Evolutionary conservation across 1,140 invertebrate species (phyloP), one percentile per base, ranked within the genome.

Genomic region (Telenomus remus): DNA sequence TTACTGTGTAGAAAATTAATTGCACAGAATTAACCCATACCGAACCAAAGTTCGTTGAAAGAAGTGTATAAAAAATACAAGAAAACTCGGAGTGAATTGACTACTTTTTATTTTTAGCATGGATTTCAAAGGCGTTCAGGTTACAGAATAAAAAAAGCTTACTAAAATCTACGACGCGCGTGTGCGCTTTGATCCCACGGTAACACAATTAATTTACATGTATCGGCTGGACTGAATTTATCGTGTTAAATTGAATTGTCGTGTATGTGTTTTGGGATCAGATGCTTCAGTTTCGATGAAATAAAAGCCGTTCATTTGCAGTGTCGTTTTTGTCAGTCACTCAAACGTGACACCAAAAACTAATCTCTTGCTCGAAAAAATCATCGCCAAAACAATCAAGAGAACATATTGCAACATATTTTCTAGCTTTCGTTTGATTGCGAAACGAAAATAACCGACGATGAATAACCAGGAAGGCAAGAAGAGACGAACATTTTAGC

Each of bases 211-310:
- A 27, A 27, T 27, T 27, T 27, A 63, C 51, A 14, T 39, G 11
- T 63, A 53, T 54, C 49, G 13, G 42, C 3, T 27, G 53, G 27
- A 53, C 35, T 13, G 46, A 64, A 48, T 55, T 64, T 64, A 42
- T 54, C 48, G 54, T 48, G 12, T 64, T 55, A 48, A 64, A 64
- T 64, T 64, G 61, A 46, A 48, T 64, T 64, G n/a, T 55, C 51
- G 16, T 64, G 61, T 64, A 55, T 48, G n/a, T 47, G 11, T 55
- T 55, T 64, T 14, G 7, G 9, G 49, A 53, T 13, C 13, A 11
- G 49, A 7, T 9, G 27, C 19, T 35, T 47, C 33, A 12, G 9
- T 42, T 56, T 46, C 13, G 19, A 35, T 14, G 27, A 16, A 37
- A 63, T 34, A 53, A 53, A 46, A 53, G 11, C 5, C 39, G 11